phyloP scores from a whole-genome alignment of 2,113 vertebrate species.

The Odontophorus gujanensis region DNA sequence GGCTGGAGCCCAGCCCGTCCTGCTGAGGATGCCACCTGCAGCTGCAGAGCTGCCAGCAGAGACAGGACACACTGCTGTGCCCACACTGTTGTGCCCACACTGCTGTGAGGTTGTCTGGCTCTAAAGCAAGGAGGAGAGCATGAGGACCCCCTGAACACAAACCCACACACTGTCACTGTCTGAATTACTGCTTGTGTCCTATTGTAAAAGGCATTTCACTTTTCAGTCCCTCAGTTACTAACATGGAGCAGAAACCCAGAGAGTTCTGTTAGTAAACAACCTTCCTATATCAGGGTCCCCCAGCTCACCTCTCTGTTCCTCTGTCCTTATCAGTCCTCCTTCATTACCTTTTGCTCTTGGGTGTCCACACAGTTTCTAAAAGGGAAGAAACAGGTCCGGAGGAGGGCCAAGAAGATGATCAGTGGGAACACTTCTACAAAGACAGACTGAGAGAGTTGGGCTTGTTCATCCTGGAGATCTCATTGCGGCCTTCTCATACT shows the following conservation, averaged over 20 bases:
- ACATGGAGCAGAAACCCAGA: neutral
- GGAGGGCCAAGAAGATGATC: too few species aligned
- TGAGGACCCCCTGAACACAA: neutral
- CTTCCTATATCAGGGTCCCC: neutral
- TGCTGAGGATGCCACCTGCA: neutral
- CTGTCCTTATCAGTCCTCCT: neutral
- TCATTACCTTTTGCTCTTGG: neutral
- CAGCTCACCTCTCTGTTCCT: neutral
- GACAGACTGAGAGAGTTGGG: too few species aligned
- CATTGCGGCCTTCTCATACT: too few species aligned
- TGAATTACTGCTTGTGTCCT: neutral
- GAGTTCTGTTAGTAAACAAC: neutral
- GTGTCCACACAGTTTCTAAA: neutral
- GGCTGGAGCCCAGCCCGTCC: neutral
- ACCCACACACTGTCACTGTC: neutral
- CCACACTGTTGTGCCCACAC: neutral
- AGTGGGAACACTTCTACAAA: too few species aligned
- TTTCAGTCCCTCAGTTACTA: neutral
- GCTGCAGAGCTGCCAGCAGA: neutral
- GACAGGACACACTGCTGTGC: neutral
- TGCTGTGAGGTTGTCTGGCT: neutral
- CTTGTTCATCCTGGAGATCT: too few species aligned
- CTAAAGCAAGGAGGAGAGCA: fast-evolving
- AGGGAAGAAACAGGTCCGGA: neutral
- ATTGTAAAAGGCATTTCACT: neutral